Base-by-base conservation (phyloP, 37 sponge, comb jelly and placozoan species). In the Theonella swinhoei region DNA sequence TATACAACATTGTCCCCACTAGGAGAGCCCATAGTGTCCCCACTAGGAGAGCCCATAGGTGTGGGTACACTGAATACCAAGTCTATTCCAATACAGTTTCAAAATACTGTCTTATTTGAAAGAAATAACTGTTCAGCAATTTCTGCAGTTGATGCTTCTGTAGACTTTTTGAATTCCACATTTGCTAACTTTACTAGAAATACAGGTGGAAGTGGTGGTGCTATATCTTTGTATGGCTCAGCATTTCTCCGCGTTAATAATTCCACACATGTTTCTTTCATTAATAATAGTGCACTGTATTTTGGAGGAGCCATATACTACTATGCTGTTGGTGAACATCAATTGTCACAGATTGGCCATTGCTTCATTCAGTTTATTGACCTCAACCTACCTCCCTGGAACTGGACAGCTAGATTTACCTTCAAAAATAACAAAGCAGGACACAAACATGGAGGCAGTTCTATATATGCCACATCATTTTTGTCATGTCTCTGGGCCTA, bases 391-490 rank as follows among this genome's bases (percentile, higher is more conserved):
- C n/a, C n/a, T n/a, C n/a, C n/a, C n/a, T n/a, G n/a, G 0, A 20
- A 80, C 2, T 75, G 76, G 76, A 80, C 37, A n/a, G 66, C 62
- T 42, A 28, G 11, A 14, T 80, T 87, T 47, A 25, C 38, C 31
- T 87, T 87, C 67, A 39, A 3, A 42, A 79, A 80, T 60, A 87
- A 87, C 35, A 64, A 39, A 36, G 80, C 42, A 17, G 67, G 36
- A 31, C 60, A 62, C n/a, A 34, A 58, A 24, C n/a, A 41, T 39
- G 33, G 20, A 22, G 62, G 64, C 24, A 70, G 64, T 39, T 72
- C 88, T 34, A 87, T 87, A 29, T 87, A 80, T 39, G 80, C 88
- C 28, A 74, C 81, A 0, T 64, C 88, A 25, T 30, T 87, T 9
- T 26, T 80, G 17, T 68, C 88, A 33, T 87, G 88, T 39, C 29